Conservation (phyloP, 2,888 invertebrate species). For the Rhimphoctona megacephalus region DNA sequence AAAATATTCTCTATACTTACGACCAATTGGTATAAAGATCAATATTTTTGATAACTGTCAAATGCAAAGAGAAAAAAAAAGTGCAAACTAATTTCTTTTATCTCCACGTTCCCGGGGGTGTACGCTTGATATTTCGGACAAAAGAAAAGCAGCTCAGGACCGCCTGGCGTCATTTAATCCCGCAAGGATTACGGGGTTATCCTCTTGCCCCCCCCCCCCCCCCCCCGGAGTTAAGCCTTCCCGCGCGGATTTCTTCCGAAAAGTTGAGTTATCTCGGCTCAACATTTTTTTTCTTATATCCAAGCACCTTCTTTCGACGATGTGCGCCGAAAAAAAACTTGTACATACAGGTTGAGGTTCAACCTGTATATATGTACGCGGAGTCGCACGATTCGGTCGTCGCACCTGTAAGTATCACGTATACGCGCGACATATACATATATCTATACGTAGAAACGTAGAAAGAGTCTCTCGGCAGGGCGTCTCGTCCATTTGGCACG, state of each 20-base stretch:
- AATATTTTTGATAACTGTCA: neutral
- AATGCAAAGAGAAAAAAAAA: neutral
- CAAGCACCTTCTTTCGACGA: neutral
- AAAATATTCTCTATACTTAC: conserved; percentile 5
- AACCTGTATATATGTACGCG: conserved; percentile 21
- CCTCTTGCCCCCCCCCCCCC: neutral
- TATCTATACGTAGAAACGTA: neutral
- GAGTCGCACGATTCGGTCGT: conserved; percentile 31
- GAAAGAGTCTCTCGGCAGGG: conserved; percentile 7
- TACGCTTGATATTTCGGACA: neutral
- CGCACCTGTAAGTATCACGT: conserved; percentile 57
- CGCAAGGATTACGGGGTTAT: neutral
- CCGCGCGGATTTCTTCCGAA: neutral
- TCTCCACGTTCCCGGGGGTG: neutral
- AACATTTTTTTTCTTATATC: neutral
- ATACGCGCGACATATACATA: neutral
- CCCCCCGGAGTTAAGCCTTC: neutral
- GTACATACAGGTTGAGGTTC: neutral
- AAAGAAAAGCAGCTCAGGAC: neutral
- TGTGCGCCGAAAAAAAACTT: neutral
- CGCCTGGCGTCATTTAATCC: neutral
- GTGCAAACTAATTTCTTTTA: neutral
- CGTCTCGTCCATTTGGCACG: conserved; percentile 52
- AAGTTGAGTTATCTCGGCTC: conserved; percentile 2
- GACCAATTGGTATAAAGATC: neutral